Conservation (phyloP, 1,140 invertebrate genomes). For the Hyposmocoma kahamanoa region DNA sequence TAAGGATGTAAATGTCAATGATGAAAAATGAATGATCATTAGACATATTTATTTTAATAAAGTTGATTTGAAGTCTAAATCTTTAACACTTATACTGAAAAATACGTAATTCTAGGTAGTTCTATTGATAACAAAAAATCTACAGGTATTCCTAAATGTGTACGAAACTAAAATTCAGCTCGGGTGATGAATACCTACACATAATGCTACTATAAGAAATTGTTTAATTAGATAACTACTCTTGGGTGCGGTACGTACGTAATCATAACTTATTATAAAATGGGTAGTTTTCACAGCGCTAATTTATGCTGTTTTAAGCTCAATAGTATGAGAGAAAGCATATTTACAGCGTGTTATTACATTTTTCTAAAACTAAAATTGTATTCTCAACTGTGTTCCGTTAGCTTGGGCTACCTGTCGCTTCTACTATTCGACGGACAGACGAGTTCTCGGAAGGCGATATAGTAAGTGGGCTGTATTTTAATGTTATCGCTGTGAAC, state of each 20-base stretch:
- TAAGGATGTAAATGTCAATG: slow-evolving; percentile 48
- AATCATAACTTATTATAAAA: slow-evolving; percentile 16
- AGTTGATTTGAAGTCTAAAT: no score
- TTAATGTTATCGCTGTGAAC: slow-evolving; percentile 65
- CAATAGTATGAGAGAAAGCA: slow-evolving; percentile 27
- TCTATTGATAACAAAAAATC: no score
- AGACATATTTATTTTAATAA: no score
- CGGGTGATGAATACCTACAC: no score
- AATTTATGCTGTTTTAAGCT: slow-evolving; percentile 14
- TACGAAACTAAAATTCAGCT: no score
- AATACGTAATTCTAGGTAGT: no score
- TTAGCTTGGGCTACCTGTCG: slow-evolving; percentile 62
- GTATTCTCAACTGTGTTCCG: slow-evolving; percentile 52
- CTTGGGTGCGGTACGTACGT: no score
- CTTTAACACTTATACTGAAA: no score
- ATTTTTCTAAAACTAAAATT: slow-evolving; percentile 45
- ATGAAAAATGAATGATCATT: slow-evolving; percentile 12
- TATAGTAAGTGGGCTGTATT: slow-evolving; percentile 50
- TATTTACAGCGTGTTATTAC: slow-evolving; percentile 33
- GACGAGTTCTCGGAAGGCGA: slow-evolving; percentile 59
- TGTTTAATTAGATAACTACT: no score
- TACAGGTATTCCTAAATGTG: no score
- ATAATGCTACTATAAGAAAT: no score
- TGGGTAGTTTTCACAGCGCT: slow-evolving; percentile 16
- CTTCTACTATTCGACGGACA: slow-evolving; percentile 25